phyloP scores from a whole-genome alignment of 2,113 vertebrate genomes.

The Naja naja region DNA sequence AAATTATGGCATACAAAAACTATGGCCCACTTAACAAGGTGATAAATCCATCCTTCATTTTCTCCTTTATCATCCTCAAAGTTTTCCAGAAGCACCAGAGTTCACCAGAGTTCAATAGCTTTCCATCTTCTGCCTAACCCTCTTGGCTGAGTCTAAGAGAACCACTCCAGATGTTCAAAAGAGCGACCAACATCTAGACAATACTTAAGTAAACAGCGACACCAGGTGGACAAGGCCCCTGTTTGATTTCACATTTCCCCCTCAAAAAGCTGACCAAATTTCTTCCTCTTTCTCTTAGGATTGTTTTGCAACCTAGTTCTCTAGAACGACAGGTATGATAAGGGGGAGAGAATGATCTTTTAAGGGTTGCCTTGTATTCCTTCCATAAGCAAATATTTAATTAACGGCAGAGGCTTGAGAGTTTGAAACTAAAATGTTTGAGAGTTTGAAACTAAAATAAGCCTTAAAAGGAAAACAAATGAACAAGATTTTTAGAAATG shows the following conservation, averaged over 20 bases:
- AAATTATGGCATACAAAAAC: background rate
- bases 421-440: background rate
- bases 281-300: background rate
- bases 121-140: conserved; percentile 15
- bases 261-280: background rate
- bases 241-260: background rate
- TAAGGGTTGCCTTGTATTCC: background rate
- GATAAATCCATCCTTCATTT: conserved; percentile 54
- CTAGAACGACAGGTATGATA: conserved; percentile 17
- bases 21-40: background rate
- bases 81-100: conserved; percentile 47
- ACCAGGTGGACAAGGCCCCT: conserved; percentile 65
- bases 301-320: background rate
- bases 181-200: background rate
- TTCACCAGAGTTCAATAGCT: conserved; percentile 50
- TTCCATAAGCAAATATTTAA: background rate
- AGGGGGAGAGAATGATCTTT: background rate
- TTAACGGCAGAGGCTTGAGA: background rate
- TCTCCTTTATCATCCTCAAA: conserved; percentile 28
- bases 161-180: conserved; percentile 32
- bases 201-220: conserved; percentile 75
- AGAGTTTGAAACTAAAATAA: background rate
- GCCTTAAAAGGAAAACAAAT: background rate
- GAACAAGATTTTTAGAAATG: background rate
- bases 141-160: conserved; percentile 47